Conservation (phyloP, 2,113 vertebrate species). For the Daboia siamensis region DNA sequence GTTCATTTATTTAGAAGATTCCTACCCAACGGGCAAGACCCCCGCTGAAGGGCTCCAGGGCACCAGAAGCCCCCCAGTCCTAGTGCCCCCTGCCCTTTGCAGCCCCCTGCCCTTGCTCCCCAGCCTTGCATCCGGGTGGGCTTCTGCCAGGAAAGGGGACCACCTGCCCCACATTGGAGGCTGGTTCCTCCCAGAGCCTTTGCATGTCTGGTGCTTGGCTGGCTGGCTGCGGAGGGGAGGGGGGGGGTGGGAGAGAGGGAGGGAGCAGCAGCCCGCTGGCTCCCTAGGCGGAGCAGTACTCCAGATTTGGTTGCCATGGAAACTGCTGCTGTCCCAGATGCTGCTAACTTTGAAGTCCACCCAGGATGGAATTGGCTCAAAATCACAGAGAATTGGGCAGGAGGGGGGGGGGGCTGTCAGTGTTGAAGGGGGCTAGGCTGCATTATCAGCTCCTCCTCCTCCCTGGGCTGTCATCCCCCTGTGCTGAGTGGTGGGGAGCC, state of each 20-base stretch:
- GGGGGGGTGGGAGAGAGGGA: slow-evolving; percentile 51
- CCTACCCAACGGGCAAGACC: background rate
- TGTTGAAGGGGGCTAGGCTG: slow-evolving; percentile 28
- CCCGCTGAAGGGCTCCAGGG: background rate
- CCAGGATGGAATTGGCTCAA: slow-evolving; percentile 71
- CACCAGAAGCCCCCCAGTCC: background rate
- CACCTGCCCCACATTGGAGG: background rate
- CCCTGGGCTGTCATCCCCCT: too few relatives aligned
- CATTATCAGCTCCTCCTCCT: slow-evolving; percentile 33
- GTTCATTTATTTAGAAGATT: background rate
- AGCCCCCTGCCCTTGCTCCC: background rate
- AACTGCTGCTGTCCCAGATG: slow-evolving; percentile 74
- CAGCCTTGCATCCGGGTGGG: background rate
- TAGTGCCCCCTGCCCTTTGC: background rate
- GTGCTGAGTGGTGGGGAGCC: background rate
- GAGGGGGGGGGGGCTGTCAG: background rate
- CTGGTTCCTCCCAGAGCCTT: background rate
- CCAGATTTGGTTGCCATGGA: slow-evolving; percentile 74
- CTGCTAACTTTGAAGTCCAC: slow-evolving; percentile 72
- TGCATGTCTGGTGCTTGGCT: background rate
- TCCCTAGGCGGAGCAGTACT: slow-evolving; percentile 67
- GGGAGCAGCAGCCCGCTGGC: slow-evolving; percentile 47
- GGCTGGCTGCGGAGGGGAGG: background rate
- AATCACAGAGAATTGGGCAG: slow-evolving; percentile 62
- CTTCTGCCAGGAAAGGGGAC: background rate